Evolutionary conservation across 2,888 invertebrate genomes (phyloP).

Genomic region (Aporophyla nigra): DNA sequence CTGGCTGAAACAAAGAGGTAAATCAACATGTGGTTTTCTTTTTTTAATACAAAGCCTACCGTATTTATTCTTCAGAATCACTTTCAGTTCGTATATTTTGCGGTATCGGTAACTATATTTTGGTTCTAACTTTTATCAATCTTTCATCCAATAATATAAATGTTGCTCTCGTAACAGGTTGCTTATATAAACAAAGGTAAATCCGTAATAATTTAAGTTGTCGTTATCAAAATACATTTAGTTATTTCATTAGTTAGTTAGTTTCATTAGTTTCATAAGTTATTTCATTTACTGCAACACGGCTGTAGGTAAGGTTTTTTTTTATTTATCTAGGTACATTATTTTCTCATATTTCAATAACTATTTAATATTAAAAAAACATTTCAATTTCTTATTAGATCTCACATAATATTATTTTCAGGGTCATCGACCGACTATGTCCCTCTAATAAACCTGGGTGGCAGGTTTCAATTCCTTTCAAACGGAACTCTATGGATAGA

Average conservation of each 20-base stretch:
- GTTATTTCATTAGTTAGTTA: not conserved
- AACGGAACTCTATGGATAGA: slow-evolving; percentile 95
- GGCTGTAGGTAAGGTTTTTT: not conserved
- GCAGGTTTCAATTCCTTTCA: slow-evolving; percentile 91
- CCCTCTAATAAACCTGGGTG: slow-evolving; percentile 91
- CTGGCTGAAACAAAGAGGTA: slow-evolving; percentile 94
- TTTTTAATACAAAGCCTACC: not conserved
- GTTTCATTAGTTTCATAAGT: no score
- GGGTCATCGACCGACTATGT: slow-evolving; percentile 93
- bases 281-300: not conserved
- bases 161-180: no score
- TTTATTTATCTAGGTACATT: no score
- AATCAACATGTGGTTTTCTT: not conserved
- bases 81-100: not conserved
- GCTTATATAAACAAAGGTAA: not conserved
- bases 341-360: not conserved
- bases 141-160: not conserved
- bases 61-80: not conserved
- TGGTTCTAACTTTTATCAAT: not conserved
- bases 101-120: no score
- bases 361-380: no score
- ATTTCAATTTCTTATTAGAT: not conserved
- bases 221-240: no score
- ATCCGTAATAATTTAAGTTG: no score
- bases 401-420: slow-evolving; percentile 61